phyloP scores from a whole-genome alignment of 2,113 vertebrate species.

The Barbus barbus region DNA sequence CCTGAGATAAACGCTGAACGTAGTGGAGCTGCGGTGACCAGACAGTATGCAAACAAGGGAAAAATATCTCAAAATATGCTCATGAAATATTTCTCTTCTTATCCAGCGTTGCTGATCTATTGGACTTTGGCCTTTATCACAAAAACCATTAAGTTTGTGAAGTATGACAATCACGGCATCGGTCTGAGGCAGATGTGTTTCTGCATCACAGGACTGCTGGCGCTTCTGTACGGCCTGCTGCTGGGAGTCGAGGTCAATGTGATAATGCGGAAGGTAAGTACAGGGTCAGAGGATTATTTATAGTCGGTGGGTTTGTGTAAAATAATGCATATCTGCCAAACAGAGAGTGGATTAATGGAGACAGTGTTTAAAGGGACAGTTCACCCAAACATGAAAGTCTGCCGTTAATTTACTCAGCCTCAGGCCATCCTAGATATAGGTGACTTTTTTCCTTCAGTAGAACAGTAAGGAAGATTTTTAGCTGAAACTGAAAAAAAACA shows the following conservation, averaged over 20 bases:
- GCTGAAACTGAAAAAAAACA: too few relatives aligned
- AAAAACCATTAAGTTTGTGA: constrained; percentile 96
- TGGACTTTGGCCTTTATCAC: constrained; percentile 94
- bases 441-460: too few relatives aligned
- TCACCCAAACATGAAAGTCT: too few relatives aligned
- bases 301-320: not conserved
- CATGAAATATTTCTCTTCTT: not conserved
- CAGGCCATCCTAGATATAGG: too few relatives aligned
- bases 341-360: not conserved
- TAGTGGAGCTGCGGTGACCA: not conserved
- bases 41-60: not conserved
- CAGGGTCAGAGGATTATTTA: not conserved
- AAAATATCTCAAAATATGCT: not conserved
- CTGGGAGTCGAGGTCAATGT: constrained; percentile 94
- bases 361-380: not conserved
- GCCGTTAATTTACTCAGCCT: too few relatives aligned
- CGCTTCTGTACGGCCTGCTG: constrained; percentile 88
- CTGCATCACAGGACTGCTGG: constrained; percentile 92
- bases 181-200: constrained; percentile 91
- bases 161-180: constrained; percentile 90
- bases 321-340: not conserved
- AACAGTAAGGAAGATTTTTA: too few relatives aligned
- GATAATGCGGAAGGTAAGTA: constrained; percentile 90
- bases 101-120: constrained; percentile 88
- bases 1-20: not conserved